Percentiles rank a stretch among this genome's conserved stretches.
Evolutionary conservation across 2,888 invertebrate genomes (phyloP).

Genomic region (Oligia fasciuncula): DNA sequence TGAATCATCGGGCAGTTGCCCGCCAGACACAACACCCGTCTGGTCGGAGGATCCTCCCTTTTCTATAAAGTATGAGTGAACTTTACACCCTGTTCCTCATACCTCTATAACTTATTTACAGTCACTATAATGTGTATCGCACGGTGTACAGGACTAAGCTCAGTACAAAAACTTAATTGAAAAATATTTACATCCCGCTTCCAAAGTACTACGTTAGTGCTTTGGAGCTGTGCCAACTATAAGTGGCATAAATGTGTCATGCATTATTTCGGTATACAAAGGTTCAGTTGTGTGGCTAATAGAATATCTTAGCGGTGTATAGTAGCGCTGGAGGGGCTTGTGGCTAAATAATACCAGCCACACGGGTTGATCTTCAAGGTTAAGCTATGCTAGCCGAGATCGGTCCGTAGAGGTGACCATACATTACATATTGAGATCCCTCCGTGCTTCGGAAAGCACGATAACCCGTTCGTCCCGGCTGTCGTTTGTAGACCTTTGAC

Average conservation of each 20-base stretch:
- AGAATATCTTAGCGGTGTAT: conserved; percentile 15
- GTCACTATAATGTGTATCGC: conserved; percentile 18
- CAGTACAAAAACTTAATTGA: conserved; percentile 53
- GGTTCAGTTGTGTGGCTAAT: conserved; percentile 13
- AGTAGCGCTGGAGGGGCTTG: neutral
- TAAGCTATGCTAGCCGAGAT: neutral
- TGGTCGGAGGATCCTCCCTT: no score
- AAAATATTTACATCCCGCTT: conserved; percentile 58
- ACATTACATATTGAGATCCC: neutral
- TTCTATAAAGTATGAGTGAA: no score
- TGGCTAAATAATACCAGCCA: neutral
- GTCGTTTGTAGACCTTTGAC: neutral
- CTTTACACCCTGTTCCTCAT: no score
- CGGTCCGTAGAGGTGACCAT: neutral
- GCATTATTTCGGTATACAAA: conserved; percentile 44
- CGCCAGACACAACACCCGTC: no score
- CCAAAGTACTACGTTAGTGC: conserved; percentile 25
- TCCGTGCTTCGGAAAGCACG: neutral
- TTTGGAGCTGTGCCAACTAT: conserved; percentile 57
- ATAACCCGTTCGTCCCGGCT: neutral
- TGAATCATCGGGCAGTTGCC: no score
- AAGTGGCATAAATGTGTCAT: conserved; percentile 60
- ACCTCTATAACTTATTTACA: conserved; percentile 22
- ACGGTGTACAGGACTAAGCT: neutral
- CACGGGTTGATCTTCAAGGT: neutral